These are phyloP conservation scores for Pollenia amentaria DNA, from an alignment of 2,888 invertebrate genomes.

Conservation along the genomic window DNA sequence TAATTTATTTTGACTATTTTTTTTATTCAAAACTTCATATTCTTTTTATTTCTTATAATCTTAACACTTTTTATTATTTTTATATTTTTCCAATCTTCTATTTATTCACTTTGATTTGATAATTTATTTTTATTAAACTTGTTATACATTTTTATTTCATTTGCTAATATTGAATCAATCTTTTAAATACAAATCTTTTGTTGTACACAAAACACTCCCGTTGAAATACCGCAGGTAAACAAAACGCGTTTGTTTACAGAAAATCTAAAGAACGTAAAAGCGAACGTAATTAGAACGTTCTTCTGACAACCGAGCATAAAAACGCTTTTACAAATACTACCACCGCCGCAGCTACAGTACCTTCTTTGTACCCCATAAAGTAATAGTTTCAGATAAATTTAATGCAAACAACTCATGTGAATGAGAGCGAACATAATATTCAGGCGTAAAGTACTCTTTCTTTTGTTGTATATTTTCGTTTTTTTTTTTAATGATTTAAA, in stretches of 20 bases:
- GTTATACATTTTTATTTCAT: too few species aligned
- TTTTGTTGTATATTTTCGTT: not conserved
- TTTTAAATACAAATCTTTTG: not conserved
- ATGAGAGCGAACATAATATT: conserved; percentile 30
- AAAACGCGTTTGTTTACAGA: conserved; percentile 15
- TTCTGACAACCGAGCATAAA: conserved; percentile 46
- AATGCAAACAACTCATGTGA: not conserved
- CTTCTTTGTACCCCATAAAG: conserved; percentile 42
- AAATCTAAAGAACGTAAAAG: not conserved
- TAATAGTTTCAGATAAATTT: conserved; percentile 37
- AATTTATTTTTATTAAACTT: too few species aligned
- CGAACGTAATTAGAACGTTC: conserved; percentile 6
- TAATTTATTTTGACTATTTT: too few species aligned
- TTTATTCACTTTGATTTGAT: too few species aligned
- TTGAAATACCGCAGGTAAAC: not conserved
- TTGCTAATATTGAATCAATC: not conserved
- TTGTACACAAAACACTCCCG: not conserved
- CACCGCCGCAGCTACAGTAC: not conserved
- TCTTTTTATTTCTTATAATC: too few species aligned
- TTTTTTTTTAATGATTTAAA: not conserved
- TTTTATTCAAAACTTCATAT: too few species aligned
- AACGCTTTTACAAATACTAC: conserved; percentile 52
- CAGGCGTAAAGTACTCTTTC: conserved; percentile 20
- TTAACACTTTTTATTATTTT: too few species aligned
- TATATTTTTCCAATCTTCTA: too few species aligned